These are phyloP conservation scores for Mirounga angustirostris DNA, from an alignment of 2,113 vertebrate species.

Conservation along the genomic window DNA sequence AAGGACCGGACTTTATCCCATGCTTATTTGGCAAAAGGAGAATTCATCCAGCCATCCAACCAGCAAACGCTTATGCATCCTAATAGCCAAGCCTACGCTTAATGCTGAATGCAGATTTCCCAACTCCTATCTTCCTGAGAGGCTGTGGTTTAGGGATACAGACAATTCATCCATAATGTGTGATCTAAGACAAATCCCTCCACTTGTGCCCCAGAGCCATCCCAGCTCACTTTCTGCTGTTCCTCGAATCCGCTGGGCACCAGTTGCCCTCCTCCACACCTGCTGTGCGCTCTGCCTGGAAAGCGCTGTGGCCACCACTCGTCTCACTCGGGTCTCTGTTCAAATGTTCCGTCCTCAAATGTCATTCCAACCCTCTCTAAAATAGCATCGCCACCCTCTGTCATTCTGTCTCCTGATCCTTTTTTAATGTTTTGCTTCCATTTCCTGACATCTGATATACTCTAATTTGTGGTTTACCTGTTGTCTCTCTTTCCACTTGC, in stretches of 20 bases:
- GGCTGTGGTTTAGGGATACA: not conserved
- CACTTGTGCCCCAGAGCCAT: not conserved
- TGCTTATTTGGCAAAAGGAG: not conserved
- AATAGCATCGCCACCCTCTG: not conserved
- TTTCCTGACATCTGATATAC: not conserved
- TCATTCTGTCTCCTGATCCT: not conserved
- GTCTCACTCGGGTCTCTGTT: not conserved
- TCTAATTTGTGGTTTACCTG: not conserved
- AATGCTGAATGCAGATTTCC: not conserved
- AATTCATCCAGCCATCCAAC: not conserved
- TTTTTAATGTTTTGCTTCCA: not conserved
- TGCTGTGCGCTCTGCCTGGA: not conserved
- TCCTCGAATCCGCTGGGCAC: not conserved
- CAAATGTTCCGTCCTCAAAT: not conserved
- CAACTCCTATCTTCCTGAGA: not conserved
- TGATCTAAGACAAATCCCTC: not conserved
- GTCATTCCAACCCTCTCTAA: not conserved
- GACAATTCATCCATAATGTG: not conserved
- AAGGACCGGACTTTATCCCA: not conserved
- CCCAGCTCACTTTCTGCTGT: not conserved
- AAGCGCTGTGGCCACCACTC: not conserved
- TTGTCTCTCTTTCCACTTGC: not conserved
- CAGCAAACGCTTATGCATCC: not conserved
- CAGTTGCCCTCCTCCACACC: not conserved
- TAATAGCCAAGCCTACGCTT: not conserved